Conservation (phyloP, 1,140 invertebrate genomes). For the Papilio aristodemus region DNA sequence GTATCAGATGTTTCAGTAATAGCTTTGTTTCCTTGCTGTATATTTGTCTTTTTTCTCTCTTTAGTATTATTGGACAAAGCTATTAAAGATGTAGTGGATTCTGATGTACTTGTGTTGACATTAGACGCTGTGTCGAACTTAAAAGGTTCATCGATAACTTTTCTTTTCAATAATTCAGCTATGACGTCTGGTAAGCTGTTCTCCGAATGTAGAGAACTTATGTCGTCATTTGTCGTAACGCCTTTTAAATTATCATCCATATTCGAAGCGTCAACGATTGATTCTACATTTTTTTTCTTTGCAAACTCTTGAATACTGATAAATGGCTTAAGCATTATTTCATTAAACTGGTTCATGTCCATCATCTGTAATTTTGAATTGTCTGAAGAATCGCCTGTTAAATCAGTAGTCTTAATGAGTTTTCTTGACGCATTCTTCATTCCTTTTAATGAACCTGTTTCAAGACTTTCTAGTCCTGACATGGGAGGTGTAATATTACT, state of each 20-base stretch:
- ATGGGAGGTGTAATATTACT: constrained; percentile 14
- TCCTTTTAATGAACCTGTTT: constrained; percentile 47
- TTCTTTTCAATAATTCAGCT: constrained; percentile 72
- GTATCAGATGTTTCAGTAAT: constrained; percentile 70
- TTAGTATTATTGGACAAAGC: constrained; percentile 59
- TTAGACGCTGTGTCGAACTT: constrained; percentile 67
- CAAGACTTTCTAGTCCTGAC: constrained; percentile 8
- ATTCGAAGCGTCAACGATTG: constrained; percentile 59
- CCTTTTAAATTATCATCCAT: constrained; percentile 54
- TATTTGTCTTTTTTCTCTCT: constrained; percentile 50
- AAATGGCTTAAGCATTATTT: constrained; percentile 75
- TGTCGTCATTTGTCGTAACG: constrained; percentile 52
- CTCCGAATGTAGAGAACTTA: constrained; percentile 71
- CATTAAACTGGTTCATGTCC: constrained; percentile 71
- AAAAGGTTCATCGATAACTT: constrained; percentile 71
- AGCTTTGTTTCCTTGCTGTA: constrained; percentile 59
- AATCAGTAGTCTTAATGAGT: constrained; percentile 38
- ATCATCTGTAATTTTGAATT: constrained; percentile 69
- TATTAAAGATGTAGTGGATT: constrained; percentile 66
- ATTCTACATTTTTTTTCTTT: constrained; percentile 60
- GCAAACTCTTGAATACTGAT: constrained; percentile 74
- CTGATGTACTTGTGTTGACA: constrained; percentile 67
- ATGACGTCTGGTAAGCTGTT: constrained; percentile 75
- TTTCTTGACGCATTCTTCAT: constrained; percentile 35
- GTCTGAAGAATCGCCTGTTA: constrained; percentile 58